Evolutionary conservation across 2,113 vertebrate species (phyloP), one percentile per base, ranked within the genome.

Genomic region (Danionella cerebrum): DNA sequence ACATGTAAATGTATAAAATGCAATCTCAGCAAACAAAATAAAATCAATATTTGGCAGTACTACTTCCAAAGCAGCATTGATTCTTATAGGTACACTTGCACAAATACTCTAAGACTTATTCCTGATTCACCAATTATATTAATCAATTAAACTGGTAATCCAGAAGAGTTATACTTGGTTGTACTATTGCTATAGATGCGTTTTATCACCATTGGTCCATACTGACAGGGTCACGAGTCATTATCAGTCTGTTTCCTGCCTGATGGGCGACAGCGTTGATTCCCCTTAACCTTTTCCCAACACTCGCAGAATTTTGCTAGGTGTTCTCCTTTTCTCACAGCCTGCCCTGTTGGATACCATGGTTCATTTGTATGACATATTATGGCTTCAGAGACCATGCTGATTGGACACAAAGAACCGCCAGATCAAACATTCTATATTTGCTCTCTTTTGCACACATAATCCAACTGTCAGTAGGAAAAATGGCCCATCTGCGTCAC

Each of bases 231-330:
- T 55, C 69, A 71, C n/a, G 13, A 65, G 69, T 71, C 73, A 71
- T 70, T 74, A 59, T 67, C 68, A 62, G 55, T 71, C 69, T 75
- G 73, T 75, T 75, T 75, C 73, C 73, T 67, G 73, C 51, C 51
- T 47, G 25, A 33, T 62, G 31, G 54, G n/a, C 21, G 39, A 60
- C 39, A 3, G 7, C 4, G 24, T 53, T 70, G 45, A 53, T 53
- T 21, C 54, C 62, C 60, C 36, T 60, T 70, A 63, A 29, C 21
- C 22, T 10, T 60, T 60, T 18, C 41, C 64, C 57, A 36, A 60
- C 36, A 51, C 16, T 52, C 39, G 38, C 44, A 72, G 44, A 44
- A 13, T 14, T 59, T 16, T 19, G 47, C 31, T 33, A 21, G 57
- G 42, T 12, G 51, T 67, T 67, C 67, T 70, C 60, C 38, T 70